phyloP scores from a whole-genome alignment of 1,140 invertebrate genomes.

The Glossosoma conforme region DNA sequence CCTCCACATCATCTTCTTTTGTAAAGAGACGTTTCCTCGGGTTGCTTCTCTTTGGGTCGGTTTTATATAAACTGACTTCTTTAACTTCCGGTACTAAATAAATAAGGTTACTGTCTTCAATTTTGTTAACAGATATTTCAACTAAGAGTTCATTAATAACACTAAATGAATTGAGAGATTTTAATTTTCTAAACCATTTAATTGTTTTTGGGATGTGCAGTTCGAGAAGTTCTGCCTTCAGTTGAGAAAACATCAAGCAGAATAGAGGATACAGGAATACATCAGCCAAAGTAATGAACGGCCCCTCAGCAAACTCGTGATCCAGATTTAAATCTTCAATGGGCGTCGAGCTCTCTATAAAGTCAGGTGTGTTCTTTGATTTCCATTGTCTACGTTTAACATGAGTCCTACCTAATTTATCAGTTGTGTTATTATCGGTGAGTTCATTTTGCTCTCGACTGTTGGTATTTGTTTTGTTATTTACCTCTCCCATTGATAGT shows the following conservation, averaged over 20 bases:
- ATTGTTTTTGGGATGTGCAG: conserved; percentile 58
- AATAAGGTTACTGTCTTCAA: conserved; percentile 14
- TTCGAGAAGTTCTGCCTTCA: conserved; percentile 44
- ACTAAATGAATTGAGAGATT: conserved; percentile 36
- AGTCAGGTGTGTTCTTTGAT: conserved; percentile 37
- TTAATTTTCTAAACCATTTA: conserved; percentile 60
- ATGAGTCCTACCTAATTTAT: conserved; percentile 27
- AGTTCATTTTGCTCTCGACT: conserved; percentile 22
- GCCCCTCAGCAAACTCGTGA: conserved; percentile 80
- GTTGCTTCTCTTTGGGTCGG: conserved; percentile 71
- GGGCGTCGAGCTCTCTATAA: conserved; percentile 41
- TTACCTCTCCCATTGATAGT: conserved; percentile 39
- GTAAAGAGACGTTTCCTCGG: conserved; percentile 68
- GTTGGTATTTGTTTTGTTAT: conserved; percentile 27
- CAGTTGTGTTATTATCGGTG: conserved; percentile 20
- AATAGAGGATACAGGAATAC: conserved; percentile 72
- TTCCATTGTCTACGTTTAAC: conserved; percentile 48
- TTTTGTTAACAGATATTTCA: conserved; percentile 1
- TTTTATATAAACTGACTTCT: conserved; percentile 70
- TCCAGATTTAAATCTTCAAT: conserved; percentile 53
- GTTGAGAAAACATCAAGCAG: conserved; percentile 57
- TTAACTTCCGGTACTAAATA: conserved; percentile 38
- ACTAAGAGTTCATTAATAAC: conserved; percentile 32
- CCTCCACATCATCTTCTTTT: conserved; percentile 67
- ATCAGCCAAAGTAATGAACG: conserved; percentile 78